Evolutionary conservation across 2,797 vertebrate genomes (phyloP).

Genomic region (Psittacula derbiana): DNA sequence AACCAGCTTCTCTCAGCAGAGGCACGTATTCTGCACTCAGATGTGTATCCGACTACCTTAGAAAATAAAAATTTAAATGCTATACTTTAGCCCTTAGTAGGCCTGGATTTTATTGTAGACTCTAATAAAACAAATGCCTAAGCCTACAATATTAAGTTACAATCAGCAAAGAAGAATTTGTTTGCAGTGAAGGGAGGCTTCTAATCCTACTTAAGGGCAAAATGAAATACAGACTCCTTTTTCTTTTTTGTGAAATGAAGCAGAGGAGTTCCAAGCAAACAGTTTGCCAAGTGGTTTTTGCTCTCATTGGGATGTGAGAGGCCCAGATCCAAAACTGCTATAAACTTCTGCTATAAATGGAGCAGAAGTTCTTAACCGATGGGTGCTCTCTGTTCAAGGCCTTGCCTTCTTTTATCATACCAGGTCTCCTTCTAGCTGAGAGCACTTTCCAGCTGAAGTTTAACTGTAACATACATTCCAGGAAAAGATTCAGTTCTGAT

Average conservation of each 20-base stretch:
- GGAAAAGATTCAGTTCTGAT: background rate
- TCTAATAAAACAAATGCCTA: accelerated
- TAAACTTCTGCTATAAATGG: background rate
- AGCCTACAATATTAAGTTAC: background rate
- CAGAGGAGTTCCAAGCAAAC: background rate
- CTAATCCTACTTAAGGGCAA: background rate
- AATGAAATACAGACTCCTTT: background rate
- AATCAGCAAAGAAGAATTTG: background rate
- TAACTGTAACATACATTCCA: background rate
- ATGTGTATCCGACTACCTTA: background rate
- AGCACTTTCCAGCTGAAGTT: background rate
- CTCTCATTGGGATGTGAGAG: background rate
- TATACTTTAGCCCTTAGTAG: background rate
- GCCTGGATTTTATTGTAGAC: background rate
- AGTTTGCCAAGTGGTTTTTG: background rate
- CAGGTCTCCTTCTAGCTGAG: background rate
- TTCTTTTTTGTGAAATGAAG: background rate
- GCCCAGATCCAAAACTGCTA: accelerated
- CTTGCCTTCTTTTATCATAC: background rate
- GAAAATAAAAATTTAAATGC: background rate
- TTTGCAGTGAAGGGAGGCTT: background rate
- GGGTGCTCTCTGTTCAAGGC: background rate
- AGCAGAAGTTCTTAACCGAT: background rate
- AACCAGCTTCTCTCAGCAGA: background rate
- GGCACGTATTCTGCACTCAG: accelerated